Evolutionary conservation across 2,888 invertebrate genomes (phyloP), one percentile per base, ranked within the genome.

Genomic region (Anarsia innoxiella): DNA sequence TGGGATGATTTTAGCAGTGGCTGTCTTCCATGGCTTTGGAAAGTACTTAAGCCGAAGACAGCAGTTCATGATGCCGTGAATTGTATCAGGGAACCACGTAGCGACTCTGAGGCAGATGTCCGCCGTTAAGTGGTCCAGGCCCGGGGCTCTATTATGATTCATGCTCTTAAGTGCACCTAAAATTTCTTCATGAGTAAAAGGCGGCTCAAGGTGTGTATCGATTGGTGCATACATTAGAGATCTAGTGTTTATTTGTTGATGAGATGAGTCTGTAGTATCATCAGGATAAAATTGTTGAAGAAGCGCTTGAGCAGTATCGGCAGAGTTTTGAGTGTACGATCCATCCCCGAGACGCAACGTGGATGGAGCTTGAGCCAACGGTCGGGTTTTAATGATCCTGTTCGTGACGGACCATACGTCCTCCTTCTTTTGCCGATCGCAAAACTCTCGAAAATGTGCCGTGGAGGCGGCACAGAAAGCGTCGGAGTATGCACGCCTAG

Each of bases 351-450:
- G 10, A 4, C 33, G 19, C 0, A 53, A 32, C 1, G 51, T 51
- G 1, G 40, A 1, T 0, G 52, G 52, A 1, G 54, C 48, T 14
- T 36, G 35, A 5, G n/a, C 10, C 0, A 29, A 10, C 0, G 46
- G 38, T 1, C 3, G 14, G 1, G 16, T 25, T 36, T 49, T 52
- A 0, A 53, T 11, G 0, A 53, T 13, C 9, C 45, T 28, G 14
- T 53, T 53, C 0, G 49, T 52, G 1, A 52, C 5, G 0, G 48
- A 42, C 45, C 47, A 52, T 0, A 52, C 46, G 23, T 50, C 40
- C 19, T 54, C 51, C 12, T 49, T 50, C 0, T 12, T 36, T 28
- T 53, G 53, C 0, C 5, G 10, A 1, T n/a, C 31, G 19, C 52
- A 57, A 8, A 57, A 57, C 1, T 52, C 42, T 2, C 39, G 33